These are phyloP conservation scores for Drosophila equinoxialis DNA, from an alignment of 1,140 invertebrate genomes.

Conservation along the genomic window DNA sequence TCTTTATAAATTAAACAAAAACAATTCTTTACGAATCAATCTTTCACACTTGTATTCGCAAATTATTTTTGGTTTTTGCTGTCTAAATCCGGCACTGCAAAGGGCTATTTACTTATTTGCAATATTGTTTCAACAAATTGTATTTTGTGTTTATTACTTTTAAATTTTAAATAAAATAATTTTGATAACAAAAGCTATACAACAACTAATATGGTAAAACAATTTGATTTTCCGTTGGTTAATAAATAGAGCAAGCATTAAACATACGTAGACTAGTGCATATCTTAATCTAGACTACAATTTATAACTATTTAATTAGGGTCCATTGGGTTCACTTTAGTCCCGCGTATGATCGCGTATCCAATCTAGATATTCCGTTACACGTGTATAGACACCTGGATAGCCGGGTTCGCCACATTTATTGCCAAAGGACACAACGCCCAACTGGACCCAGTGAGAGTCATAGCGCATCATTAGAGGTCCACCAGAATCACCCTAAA, in stretches of 20 bases:
- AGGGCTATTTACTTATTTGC: no score
- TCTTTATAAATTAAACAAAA: no score
- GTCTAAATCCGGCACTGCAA: no score
- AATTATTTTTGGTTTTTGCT: no score
- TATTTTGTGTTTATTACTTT: constrained; percentile 39
- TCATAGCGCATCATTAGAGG: constrained; percentile 92
- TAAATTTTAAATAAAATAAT: constrained; percentile 61
- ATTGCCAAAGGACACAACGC: constrained; percentile 95
- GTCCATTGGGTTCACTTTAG: constrained; percentile 27
- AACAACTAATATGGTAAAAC: constrained; percentile 13
- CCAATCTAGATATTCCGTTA: constrained; percentile 81
- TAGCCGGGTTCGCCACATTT: constrained; percentile 94
- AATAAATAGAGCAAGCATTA: constrained; percentile 72
- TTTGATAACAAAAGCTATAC: constrained; percentile 63
- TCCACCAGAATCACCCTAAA: constrained; percentile 86
- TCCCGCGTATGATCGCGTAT: constrained; percentile 81
- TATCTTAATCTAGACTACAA: constrained; percentile 70
- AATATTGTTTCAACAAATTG: constrained; percentile 15
- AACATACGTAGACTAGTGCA: constrained; percentile 74
- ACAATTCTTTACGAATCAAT: no score
- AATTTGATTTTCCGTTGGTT: constrained; percentile 27
- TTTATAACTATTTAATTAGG: constrained; percentile 42
- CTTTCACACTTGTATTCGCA: no score
- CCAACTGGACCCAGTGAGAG: constrained; percentile 92
- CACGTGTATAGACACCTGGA: constrained; percentile 85